These are phyloP conservation scores for Ceratina japonica DNA, from an alignment of 1,140 invertebrate species.

Conservation along the genomic window DNA sequence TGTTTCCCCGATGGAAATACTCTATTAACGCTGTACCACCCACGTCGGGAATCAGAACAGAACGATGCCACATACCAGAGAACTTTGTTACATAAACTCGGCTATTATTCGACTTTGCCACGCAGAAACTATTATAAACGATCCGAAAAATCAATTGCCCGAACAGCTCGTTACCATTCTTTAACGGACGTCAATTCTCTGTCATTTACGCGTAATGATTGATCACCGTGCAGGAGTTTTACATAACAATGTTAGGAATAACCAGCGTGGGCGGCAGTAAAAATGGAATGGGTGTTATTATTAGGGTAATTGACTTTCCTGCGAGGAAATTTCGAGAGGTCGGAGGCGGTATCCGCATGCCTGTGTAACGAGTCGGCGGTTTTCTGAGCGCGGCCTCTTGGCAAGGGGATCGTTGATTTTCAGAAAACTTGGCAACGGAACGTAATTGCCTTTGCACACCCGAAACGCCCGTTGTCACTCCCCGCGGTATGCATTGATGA, in stretches of 20 bases:
- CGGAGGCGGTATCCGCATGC: slow-evolving; percentile 49
- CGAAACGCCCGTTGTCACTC: slow-evolving; percentile 46
- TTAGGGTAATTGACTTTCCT: slow-evolving; percentile 5
- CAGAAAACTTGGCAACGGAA: slow-evolving; percentile 61
- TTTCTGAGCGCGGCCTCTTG: slow-evolving; percentile 58
- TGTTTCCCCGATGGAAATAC: slow-evolving; percentile 3
- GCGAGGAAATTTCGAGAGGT: slow-evolving; percentile 16
- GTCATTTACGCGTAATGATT: too few species aligned
- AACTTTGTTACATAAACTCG: slow-evolving; percentile 25
- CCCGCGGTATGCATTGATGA: neutral
- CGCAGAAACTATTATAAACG: neutral
- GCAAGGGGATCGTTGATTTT: slow-evolving; percentile 58
- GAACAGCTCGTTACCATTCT: too few species aligned
- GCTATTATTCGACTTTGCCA: slow-evolving; percentile 2
- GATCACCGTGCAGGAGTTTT: too few species aligned
- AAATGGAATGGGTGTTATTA: slow-evolving; percentile 12
- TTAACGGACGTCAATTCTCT: too few species aligned
- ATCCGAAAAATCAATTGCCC: too few species aligned
- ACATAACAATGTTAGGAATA: too few species aligned
- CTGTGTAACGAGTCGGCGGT: slow-evolving; percentile 64
- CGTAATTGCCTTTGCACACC: slow-evolving; percentile 52
- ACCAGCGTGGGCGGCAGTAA: neutral
- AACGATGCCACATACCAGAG: slow-evolving; percentile 4
- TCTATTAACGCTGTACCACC: slow-evolving; percentile 16
- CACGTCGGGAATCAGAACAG: slow-evolving; percentile 31